Base-by-base conservation (phyloP, 2,888 invertebrate genomes). In the Punctoribates punctum region DNA sequence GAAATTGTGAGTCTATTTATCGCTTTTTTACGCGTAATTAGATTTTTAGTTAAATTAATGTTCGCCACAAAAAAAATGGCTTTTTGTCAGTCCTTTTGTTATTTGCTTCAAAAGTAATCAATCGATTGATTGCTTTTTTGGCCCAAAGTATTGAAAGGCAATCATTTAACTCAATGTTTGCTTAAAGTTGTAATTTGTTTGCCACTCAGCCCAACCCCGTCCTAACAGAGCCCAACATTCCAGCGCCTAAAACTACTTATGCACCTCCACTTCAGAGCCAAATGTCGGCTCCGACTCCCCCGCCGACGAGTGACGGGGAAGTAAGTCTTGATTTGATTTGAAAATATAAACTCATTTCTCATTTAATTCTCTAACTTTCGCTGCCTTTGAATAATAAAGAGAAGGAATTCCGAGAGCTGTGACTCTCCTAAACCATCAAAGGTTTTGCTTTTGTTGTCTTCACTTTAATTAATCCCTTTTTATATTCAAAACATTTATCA, bases 1-100 rank as follows among this genome's bases (percentile, higher is more conserved):
- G 83, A 82, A 79, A 76, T 77, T 6, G 70, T 70, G 20, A 70
- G 70, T 70, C 17, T 8, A 15, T 34, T 65, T 65, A 23, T 23
- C 4, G 51, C 11, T 51, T 25, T 62, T 13, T 62, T 62, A 11
- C n/a, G n/a, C n/a, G n/a, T n/a, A n/a, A n/a, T n/a, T 60, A 1
- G 5, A n/a, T 51, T n/a, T 51, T 51, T 20, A n/a, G 17, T 60
- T 25, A 13, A 20, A 20, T 60, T 20, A 4, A 20, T 27, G 62
- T 62, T 62, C 15, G 3, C 11, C 20, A 51, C 9, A 42, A 8
- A 42, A 42, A 11, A 42, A 42, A 9, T 42, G 42, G 6, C 11
- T 62, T 62, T 25, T 62, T 62, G 29, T 62, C 9, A 20, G 27
- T 34, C 3, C 3, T 3, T 65, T 65, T 38, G 51, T 34, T 20